Evolutionary conservation across 2,797 vertebrate species (phyloP).

Genomic region (Hylomyscus alleni): DNA sequence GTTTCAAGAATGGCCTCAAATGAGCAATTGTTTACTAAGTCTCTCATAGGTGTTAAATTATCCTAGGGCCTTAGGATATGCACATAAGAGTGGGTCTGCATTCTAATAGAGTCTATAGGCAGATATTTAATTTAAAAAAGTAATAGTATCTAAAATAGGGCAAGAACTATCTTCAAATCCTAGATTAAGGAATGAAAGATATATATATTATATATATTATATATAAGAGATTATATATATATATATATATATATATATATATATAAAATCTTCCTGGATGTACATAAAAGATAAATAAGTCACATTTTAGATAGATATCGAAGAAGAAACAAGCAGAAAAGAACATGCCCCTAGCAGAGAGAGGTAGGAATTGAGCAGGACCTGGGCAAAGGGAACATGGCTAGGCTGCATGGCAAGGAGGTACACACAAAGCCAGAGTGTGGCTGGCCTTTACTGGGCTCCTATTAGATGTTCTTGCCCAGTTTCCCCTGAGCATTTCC

Average conservation of each 20-base stretch:
- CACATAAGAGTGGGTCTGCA: background rate
- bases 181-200: background rate
- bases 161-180: conserved; percentile 8
- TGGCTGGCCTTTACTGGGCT: background rate
- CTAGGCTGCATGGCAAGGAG: rapidly evolving
- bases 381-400: background rate
- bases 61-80: background rate
- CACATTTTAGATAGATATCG: background rate
- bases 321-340: background rate
- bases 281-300: background rate
- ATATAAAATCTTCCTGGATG: background rate
- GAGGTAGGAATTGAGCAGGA: background rate
- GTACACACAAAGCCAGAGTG: too few species aligned
- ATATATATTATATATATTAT: background rate
- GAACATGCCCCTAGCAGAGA: background rate
- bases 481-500: background rate
- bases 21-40: background rate
- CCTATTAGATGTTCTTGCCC: background rate
- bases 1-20: conserved; percentile 29
- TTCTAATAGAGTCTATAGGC: background rate
- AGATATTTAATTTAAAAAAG: background rate
- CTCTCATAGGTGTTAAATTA: background rate
- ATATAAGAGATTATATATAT: background rate
- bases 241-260: background rate
- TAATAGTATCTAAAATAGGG: conserved; percentile 14